Evolutionary conservation across 2,113 vertebrate genomes (phyloP).

Genomic region (Lasiurus cinereus): DNA sequence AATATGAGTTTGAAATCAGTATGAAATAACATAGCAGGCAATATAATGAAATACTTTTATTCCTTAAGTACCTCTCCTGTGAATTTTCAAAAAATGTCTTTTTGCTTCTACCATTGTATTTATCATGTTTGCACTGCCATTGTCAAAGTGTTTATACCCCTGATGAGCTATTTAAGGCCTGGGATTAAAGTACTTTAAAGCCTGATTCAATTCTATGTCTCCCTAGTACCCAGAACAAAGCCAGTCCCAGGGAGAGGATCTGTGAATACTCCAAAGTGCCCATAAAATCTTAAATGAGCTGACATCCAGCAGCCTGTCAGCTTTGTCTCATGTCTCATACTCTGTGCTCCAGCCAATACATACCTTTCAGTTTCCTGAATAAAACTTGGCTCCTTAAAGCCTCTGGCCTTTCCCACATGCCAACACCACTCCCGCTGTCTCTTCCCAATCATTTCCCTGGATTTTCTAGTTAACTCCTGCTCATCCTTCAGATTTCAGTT

Average conservation of each 20-base stretch:
- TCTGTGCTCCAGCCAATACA: neutral
- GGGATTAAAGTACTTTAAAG: constrained; percentile 16
- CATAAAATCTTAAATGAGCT: neutral
- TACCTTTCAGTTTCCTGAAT: neutral
- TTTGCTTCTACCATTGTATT: neutral
- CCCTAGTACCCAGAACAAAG: constrained; percentile 6
- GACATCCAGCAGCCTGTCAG: neutral
- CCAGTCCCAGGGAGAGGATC: neutral
- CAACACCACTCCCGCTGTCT: neutral
- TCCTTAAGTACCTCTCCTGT: neutral
- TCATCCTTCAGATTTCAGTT: constrained; percentile 25
- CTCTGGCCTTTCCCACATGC: neutral
- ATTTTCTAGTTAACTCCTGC: constrained; percentile 2
- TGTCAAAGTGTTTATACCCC: neutral
- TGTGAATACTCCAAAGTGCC: neutral
- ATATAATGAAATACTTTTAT: constrained; percentile 31
- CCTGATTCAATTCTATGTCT: constrained; percentile 8
- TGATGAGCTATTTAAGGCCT: constrained; percentile 7
- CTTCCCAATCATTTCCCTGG: constrained; percentile 3
- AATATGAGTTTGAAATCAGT: constrained; percentile 49
- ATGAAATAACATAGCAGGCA: constrained; percentile 53
- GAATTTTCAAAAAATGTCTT: constrained; percentile 42
- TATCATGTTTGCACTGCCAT: neutral
- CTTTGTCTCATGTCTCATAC: neutral
- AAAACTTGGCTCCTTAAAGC: constrained; percentile 9